phyloP scores from a whole-genome alignment of 2,888 invertebrate genomes.

The Xestia rhomboidea region DNA sequence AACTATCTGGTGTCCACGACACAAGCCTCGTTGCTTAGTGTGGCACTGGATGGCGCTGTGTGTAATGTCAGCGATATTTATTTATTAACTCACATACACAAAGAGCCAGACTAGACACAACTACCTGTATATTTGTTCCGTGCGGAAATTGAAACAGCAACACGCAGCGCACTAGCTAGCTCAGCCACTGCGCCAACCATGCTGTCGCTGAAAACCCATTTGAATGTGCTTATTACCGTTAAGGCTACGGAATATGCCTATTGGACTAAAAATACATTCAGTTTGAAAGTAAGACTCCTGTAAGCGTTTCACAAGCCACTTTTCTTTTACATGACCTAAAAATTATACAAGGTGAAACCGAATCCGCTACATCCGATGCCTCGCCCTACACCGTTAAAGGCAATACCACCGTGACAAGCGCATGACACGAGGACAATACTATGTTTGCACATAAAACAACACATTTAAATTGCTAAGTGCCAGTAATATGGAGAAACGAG shows the following conservation, averaged over 20 bases:
- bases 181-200: not conserved
- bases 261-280: not conserved
- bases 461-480: conserved; percentile 76
- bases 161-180: not conserved
- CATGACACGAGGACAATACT: conserved; percentile 73
- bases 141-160: not conserved
- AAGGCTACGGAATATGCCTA: not conserved
- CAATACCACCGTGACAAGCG: conserved; percentile 64
- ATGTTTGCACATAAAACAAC: conserved; percentile 72
- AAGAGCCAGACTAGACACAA: not conserved
- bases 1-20: no score
- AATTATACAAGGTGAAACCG: conserved; percentile 19
- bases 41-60: no score
- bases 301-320: not conserved
- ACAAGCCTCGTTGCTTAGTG: no score
- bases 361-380: conserved; percentile 38
- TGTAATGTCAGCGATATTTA: no score
- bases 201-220: no score
- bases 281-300: not conserved
- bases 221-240: no score
- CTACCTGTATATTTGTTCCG: not conserved
- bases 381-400: conserved; percentile 43
- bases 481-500: conserved; percentile 44
- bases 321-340: conserved; percentile 10
- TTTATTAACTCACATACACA: no score